phyloP scores from a whole-genome alignment of 2,888 invertebrate species.

The Neria commutata region DNA sequence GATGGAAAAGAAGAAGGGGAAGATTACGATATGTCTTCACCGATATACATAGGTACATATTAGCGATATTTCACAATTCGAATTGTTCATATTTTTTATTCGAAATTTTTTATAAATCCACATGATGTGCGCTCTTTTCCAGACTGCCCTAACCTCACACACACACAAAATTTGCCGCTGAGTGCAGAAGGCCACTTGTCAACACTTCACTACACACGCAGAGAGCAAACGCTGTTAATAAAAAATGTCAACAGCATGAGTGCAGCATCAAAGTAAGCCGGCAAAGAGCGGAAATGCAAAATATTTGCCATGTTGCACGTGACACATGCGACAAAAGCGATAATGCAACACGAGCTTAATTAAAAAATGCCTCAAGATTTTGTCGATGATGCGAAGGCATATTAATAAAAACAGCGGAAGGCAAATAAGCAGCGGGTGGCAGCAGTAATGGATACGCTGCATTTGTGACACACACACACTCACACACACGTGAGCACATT shows the following conservation, averaged over 20 bases:
- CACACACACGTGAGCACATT: too few relatives aligned
- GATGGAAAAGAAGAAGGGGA: neutral
- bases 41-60: too few relatives aligned
- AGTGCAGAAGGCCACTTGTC: too few relatives aligned
- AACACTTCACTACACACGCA: too few relatives aligned
- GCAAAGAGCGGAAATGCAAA: neutral
- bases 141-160: too few relatives aligned
- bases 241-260: neutral
- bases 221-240: too few relatives aligned
- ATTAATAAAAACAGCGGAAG: neutral
- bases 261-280: neutral
- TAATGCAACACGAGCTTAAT: conserved; percentile 1
- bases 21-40: too few relatives aligned
- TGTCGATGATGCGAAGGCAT: neutral
- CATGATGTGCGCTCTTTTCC: too few relatives aligned
- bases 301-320: conserved; percentile 1
- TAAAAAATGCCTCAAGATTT: conserved; percentile 1
- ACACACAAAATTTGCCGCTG: too few relatives aligned
- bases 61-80: too few relatives aligned
- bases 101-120: too few relatives aligned
- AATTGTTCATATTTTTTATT: too few relatives aligned
- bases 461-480: neutral
- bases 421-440: neutral
- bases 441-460: neutral
- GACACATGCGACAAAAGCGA: neutral